Percentiles rank a stretch among this genome's conserved stretches.
Evolutionary conservation across 2,113 vertebrate species (phyloP).

Genomic region (Tetrax tetrax): DNA sequence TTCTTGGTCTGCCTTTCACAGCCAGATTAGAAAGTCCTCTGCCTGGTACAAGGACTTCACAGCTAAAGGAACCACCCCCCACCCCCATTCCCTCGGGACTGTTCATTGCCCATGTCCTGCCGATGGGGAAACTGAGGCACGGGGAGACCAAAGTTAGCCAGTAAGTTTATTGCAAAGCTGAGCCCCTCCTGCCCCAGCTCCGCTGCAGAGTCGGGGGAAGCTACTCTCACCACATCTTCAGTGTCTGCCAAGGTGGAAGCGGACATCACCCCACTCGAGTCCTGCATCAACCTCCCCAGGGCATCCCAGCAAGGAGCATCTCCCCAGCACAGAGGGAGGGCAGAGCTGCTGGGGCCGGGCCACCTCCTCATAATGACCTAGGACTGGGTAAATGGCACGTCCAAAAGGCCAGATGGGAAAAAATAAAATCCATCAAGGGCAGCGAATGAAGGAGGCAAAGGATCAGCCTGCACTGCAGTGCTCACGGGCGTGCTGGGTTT

Average conservation of each 20-base stretch:
- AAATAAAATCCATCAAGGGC: not conserved
- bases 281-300: not conserved
- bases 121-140: not conserved
- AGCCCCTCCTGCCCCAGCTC: not conserved
- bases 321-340: not conserved
- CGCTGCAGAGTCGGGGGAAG: not conserved
- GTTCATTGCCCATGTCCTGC: not conserved
- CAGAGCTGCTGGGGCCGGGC: not conserved
- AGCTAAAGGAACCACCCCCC: not conserved
- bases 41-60: not conserved
- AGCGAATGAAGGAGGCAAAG: too few species aligned
- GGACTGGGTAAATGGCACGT: fast-evolving
- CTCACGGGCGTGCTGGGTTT: not conserved
- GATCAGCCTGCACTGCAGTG: not conserved
- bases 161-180: not conserved
- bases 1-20: not conserved
- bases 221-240: not conserved
- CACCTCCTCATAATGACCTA: not conserved
- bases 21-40: constrained; percentile 2
- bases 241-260: not conserved
- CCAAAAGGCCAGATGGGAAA: too few species aligned
- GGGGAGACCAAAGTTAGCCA: fast-evolving
- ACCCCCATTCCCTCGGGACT: too few species aligned
- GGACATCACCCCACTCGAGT: fast-evolving
- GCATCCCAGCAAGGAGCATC: not conserved